A percentile compares a stretch with the other conserved stretches of the same genome.
Evolutionary conservation across 2,797 vertebrate species (phyloP).

Genomic region (Labroides dimidiatus): DNA sequence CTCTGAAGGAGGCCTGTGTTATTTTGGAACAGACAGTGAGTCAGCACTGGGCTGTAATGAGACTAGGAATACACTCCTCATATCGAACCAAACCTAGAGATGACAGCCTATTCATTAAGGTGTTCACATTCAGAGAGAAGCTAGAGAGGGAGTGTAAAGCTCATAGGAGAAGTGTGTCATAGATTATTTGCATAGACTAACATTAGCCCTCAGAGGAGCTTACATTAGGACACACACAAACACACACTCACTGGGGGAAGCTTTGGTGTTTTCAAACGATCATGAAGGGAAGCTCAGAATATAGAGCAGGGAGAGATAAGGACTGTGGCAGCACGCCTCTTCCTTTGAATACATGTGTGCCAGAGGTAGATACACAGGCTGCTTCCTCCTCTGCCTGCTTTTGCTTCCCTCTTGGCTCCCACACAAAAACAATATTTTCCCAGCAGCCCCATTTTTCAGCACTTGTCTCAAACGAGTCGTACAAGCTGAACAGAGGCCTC

Average conservation of each 20-base stretch:
- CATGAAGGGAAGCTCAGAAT: conserved; percentile 48
- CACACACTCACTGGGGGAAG: conserved; percentile 6
- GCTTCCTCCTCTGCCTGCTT: conserved; percentile 57
- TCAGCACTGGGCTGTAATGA: conserved; percentile 60
- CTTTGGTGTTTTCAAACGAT: conserved; percentile 33
- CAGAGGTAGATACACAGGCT: conserved; percentile 52
- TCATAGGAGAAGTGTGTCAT: neutral
- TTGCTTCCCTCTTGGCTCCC: conserved; percentile 61
- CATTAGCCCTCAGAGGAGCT: conserved; percentile 14
- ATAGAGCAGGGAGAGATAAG: conserved; percentile 59
- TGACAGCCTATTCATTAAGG: conserved; percentile 18
- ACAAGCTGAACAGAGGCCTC: conserved; percentile 16
- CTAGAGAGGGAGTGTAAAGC: neutral
- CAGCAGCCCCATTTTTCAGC: conserved; percentile 51
- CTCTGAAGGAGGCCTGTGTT: conserved; percentile 48
- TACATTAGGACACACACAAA: neutral
- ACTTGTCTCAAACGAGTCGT: conserved; percentile 24
- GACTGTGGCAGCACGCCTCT: conserved; percentile 39
- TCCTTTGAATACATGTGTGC: conserved; percentile 39
- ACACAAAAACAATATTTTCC: conserved; percentile 65
- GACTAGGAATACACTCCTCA: conserved; percentile 27
- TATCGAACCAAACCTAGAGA: conserved; percentile 3
- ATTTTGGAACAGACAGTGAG: conserved; percentile 54
- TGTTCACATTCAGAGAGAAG: neutral
- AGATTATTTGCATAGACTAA: conserved; percentile 18